A percentile compares a stretch with the other conserved stretches of the same genome.
These are phyloP conservation scores for Nasua narica DNA, from an alignment of 2,797 vertebrate species.

Conservation along the genomic window DNA sequence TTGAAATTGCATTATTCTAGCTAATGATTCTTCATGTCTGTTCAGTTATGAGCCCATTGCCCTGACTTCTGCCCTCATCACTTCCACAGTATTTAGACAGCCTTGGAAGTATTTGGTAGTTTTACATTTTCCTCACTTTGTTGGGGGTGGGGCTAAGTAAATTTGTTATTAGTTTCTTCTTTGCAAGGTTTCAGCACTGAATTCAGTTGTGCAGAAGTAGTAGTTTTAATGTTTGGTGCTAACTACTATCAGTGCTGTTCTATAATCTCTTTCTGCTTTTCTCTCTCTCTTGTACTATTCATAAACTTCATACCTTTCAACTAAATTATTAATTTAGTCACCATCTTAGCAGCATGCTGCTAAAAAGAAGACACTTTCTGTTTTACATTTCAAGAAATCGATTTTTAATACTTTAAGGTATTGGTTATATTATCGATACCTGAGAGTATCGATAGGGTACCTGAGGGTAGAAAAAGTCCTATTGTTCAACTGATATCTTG, in stretches of 20 bases:
- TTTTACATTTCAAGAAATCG: slow-evolving; percentile 27
- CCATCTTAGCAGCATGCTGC: neutral
- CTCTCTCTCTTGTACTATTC: neutral
- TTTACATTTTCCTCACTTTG: neutral
- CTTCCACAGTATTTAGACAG: neutral
- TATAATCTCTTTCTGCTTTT: neutral
- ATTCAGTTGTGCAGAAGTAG: neutral
- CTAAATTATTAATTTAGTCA: slow-evolving; percentile 40
- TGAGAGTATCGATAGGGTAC: neutral
- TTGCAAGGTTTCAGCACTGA: neutral
- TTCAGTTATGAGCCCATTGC: neutral
- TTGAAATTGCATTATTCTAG: neutral
- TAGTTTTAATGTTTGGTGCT: slow-evolving; percentile 8
- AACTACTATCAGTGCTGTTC: neutral
- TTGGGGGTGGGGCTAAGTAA: neutral
- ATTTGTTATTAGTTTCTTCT: neutral
- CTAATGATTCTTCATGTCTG: neutral
- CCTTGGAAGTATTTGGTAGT: neutral
- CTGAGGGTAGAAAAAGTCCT: neutral
- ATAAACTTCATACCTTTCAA: slow-evolving; percentile 23
- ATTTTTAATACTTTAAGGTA: slow-evolving; percentile 8
- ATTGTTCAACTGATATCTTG: neutral
- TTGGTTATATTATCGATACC: slow-evolving; percentile 32
- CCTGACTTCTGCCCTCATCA: neutral
- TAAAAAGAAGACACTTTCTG: neutral